These are phyloP conservation scores for Metalampra italica DNA, from an alignment of 2,888 invertebrate species.

Conservation along the genomic window DNA sequence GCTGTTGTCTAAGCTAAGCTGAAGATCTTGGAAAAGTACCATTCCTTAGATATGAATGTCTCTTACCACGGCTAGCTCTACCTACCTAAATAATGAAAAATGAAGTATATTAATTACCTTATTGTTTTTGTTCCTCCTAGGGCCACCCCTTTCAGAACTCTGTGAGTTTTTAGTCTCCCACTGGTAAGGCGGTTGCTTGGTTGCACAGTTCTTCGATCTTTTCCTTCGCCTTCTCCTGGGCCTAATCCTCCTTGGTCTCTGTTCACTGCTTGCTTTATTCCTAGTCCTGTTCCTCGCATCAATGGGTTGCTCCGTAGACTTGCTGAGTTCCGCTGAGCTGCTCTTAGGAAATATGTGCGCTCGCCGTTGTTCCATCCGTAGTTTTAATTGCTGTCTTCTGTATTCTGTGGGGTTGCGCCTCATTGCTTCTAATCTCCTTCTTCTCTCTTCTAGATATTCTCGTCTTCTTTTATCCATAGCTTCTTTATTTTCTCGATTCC, in stretches of 20 bases:
- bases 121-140: conserved; percentile 25
- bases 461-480: conserved; percentile 65
- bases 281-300: conserved; percentile 31
- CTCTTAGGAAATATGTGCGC: conserved; percentile 32
- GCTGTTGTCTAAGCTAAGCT: too few species aligned
- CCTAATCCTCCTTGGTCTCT: conserved; percentile 44
- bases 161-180: conserved; percentile 49
- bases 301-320: conserved; percentile 39
- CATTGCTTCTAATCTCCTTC: conserved; percentile 52
- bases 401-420: conserved; percentile 61
- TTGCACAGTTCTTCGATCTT: conserved; percentile 64
- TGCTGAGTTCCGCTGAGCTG: conserved; percentile 48
- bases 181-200: conserved; percentile 65
- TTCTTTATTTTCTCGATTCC: conserved; percentile 80
- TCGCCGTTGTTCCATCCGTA: conserved; percentile 57
- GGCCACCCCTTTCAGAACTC: conserved; percentile 24
- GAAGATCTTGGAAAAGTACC: too few species aligned
- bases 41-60: too few species aligned
- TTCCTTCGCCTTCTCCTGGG: conserved; percentile 57
- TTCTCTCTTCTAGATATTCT: conserved; percentile 54
- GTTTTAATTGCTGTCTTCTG: conserved; percentile 49
- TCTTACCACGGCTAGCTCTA: too few species aligned
- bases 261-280: conserved; percentile 33
- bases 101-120: neutral
- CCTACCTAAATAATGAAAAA: too few species aligned